Evolutionary conservation across 2,888 invertebrate species (phyloP).

Genomic region (Blera fallax): DNA sequence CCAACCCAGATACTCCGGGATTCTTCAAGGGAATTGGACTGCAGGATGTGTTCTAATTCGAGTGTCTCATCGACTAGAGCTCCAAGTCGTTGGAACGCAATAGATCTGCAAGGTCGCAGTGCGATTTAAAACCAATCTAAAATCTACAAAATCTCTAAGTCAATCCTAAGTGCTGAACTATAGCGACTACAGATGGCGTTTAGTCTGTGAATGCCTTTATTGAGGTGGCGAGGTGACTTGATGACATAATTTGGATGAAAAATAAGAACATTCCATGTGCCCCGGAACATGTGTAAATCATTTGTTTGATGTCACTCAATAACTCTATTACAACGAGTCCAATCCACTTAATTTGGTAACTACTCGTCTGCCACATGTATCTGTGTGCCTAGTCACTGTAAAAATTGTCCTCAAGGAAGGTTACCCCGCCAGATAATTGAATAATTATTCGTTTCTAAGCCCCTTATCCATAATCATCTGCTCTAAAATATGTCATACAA

Average conservation of each 20-base stretch:
- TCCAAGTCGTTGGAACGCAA: too few relatives aligned
- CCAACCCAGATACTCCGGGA: too few relatives aligned
- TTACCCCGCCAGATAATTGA: conserved; percentile 13
- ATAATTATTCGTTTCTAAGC: conserved; percentile 11
- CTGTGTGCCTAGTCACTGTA: background rate
- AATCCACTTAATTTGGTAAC: background rate
- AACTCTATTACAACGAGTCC: background rate
- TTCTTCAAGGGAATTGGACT: too few relatives aligned
- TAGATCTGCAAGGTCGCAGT: too few relatives aligned
- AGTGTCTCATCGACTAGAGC: too few relatives aligned
- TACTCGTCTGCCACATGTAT: background rate
- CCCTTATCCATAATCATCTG: conserved; percentile 40
- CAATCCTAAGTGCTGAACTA: too few relatives aligned
- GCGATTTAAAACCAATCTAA: too few relatives aligned
- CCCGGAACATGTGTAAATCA: background rate
- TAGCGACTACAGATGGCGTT: too few relatives aligned
- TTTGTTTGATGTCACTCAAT: background rate
- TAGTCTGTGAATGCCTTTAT: too few relatives aligned
- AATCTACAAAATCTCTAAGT: too few relatives aligned
- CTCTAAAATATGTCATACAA: conserved; percentile 42
- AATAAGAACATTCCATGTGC: background rate
- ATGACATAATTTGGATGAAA: background rate
- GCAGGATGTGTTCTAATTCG: too few relatives aligned
- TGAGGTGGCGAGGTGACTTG: background rate
- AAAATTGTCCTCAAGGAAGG: background rate